Evolutionary conservation across 2,888 invertebrate species (phyloP).

Genomic region (Megaustenia siamemsis): DNA sequence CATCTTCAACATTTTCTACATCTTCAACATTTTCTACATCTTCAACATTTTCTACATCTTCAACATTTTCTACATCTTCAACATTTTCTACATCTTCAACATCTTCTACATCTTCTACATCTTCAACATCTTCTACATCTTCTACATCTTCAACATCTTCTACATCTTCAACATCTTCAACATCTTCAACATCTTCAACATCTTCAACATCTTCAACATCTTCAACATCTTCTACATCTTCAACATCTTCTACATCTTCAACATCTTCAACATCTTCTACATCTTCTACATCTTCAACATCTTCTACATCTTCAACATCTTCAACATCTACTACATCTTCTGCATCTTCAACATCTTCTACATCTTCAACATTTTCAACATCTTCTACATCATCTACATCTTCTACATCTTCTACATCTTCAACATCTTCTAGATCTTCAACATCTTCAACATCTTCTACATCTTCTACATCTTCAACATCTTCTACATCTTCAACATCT

Average conservation of each 20-base stretch:
- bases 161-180: not conserved
- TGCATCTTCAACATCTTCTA: too few species aligned
- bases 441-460: not conserved
- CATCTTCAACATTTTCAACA: too few species aligned
- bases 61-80: too few species aligned
- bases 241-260: not conserved
- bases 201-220: not conserved
- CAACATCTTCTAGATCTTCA: not conserved
- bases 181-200: not conserved
- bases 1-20: too few species aligned
- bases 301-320: not conserved
- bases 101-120: not conserved
- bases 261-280: too few species aligned
- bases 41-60: too few species aligned
- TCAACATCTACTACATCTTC: too few species aligned
- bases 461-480: not conserved
- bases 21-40: too few species aligned
- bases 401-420: not conserved
- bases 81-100: too few species aligned
- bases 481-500: not conserved
- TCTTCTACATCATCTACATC: too few species aligned
- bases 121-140: conserved; percentile 17
- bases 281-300: too few species aligned
- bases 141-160: conserved; percentile 3
- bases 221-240: not conserved